Evolutionary conservation across 1,140 invertebrate genomes (phyloP), one percentile per base, ranked within the genome.

Genomic region (Drepana arcuata): DNA sequence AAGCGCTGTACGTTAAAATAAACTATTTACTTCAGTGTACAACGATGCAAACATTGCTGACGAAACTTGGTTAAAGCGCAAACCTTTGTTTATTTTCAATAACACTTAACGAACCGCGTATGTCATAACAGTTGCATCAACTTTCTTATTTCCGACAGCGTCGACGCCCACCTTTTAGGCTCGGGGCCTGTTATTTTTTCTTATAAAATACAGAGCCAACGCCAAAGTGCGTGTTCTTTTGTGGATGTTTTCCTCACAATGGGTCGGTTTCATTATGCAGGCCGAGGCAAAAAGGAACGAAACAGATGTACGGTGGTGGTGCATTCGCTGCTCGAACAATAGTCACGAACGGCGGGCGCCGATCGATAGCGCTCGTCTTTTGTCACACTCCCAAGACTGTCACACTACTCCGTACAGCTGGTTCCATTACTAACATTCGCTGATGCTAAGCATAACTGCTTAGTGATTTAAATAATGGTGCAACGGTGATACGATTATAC

Each of bases 61-160:
- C n/a, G n/a, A n/a, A n/a, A 48, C 48, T 66, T 66, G 52, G 59
- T 66, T 66, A 59, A 53, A 41, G 45, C 50, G 38, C 41, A 16
- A 18, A 12, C 42, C 41, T 40, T 61, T 73, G 63, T 75, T 79
- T 72, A 70, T 71, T 70, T 74, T 75, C 57, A 62, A 69, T 59
- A 63, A 60, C 60, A 67, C 53, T 65, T 67, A 68, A 67, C 67
- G 65, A 65, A 74, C 52, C 64, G 65, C 65, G 71, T 71, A 73
- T 75, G 75, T 72, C 71, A 77, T 77, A 78, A 74, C 75, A 80
- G 75, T 75, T 80, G 72, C 69, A 64, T 53, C 58, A 58, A 60
- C 64, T 79, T 72, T 73, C 70, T 64, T 65, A 55, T 68, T 71
- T 69, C 70, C 68, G 68, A 69, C 58, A 57, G 33, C 37, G 42